These are phyloP conservation scores for Mayetiola destructor DNA, from an alignment of 2,888 invertebrate species.

Conservation along the genomic window DNA sequence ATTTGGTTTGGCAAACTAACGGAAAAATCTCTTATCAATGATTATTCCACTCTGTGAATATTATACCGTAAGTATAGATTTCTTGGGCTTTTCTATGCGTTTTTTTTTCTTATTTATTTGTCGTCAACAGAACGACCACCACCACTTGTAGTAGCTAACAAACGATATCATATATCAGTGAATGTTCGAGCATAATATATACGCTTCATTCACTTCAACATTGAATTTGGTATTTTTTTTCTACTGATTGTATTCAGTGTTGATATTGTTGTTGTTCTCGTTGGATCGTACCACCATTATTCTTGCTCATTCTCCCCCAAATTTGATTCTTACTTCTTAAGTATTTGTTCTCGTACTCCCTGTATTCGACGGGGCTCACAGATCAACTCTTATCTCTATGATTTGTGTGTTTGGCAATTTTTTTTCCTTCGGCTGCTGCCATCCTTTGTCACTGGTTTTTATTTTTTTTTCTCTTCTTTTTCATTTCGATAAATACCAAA, in stretches of 20 bases:
- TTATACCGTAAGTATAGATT: slow-evolving; percentile 7
- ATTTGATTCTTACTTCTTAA: slow-evolving; percentile 11
- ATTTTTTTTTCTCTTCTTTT: neutral
- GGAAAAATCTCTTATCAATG: slow-evolving; percentile 12
- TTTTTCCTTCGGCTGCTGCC: neutral
- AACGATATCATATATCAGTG: slow-evolving; percentile 10
- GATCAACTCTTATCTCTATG: slow-evolving; percentile 12
- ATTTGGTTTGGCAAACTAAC: slow-evolving; percentile 2
- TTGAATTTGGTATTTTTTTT: too few species aligned
- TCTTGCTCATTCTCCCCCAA: neutral
- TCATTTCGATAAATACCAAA: neutral
- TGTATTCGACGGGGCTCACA: slow-evolving; percentile 7
- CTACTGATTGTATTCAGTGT: neutral
- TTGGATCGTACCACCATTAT: neutral
- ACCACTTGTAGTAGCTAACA: slow-evolving; percentile 9
- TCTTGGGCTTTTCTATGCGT: neutral
- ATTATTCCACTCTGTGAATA: slow-evolving; percentile 8
- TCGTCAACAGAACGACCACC: slow-evolving; percentile 11
- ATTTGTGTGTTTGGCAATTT: slow-evolving; percentile 13
- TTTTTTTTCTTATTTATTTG: neutral
- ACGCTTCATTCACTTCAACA: neutral
- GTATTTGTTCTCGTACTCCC: slow-evolving; percentile 7
- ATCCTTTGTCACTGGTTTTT: neutral
- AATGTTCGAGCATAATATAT: slow-evolving; percentile 1
- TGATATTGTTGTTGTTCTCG: neutral